phyloP scores from a whole-genome alignment of 2,888 invertebrate genomes.

The Diaphora mendica region DNA sequence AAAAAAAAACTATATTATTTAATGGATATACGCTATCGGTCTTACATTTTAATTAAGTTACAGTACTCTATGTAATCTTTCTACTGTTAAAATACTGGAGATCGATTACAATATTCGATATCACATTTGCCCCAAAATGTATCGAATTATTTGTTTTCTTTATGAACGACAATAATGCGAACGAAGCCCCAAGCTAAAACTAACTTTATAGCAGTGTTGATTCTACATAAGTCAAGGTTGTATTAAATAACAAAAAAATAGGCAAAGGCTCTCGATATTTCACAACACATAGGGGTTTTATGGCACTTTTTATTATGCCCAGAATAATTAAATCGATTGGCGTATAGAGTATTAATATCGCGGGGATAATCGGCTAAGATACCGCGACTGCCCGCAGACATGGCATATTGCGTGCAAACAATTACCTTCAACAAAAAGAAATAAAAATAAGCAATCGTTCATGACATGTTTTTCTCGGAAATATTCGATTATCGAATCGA shows the following conservation, averaged over 20 bases:
- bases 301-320: slow-evolving; percentile 40
- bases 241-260: slow-evolving; percentile 21
- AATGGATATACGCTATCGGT: neutral
- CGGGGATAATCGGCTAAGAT: slow-evolving; percentile 69
- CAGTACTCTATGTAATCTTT: neutral
- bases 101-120: neutral
- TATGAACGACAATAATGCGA: too few relatives aligned
- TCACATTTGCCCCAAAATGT: neutral
- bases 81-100: neutral
- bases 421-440: slow-evolving; percentile 48
- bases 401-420: slow-evolving; percentile 74
- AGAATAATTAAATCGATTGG: slow-evolving; percentile 70
- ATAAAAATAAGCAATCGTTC: slow-evolving; percentile 61
- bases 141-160: too few relatives aligned
- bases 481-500: slow-evolving; percentile 31
- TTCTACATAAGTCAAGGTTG: neutral
- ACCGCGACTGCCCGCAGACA: slow-evolving; percentile 65
- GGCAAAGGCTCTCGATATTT: slow-evolving; percentile 4
- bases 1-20: too few relatives aligned
- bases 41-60: neutral
- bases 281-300: slow-evolving; percentile 34
- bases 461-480: slow-evolving; percentile 65
- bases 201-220: neutral
- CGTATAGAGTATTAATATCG: slow-evolving; percentile 73
- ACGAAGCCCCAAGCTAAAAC: too few relatives aligned